Evolutionary conservation across 2,888 invertebrate species (phyloP), one percentile per base, ranked within the genome.

Genomic region (Anorthoa munda): DNA sequence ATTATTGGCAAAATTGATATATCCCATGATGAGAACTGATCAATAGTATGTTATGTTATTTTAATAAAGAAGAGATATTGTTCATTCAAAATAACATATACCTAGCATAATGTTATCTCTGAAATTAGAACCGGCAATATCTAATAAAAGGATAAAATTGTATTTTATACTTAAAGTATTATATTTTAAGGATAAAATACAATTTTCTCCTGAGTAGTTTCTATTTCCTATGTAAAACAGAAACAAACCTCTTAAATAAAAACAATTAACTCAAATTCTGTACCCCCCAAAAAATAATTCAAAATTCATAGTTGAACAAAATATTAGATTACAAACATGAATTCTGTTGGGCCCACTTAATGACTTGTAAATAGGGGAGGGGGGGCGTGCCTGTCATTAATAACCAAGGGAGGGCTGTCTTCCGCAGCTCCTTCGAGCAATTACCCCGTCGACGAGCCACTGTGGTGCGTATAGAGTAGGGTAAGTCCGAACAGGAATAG

Each of bases 401-500:
- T 91, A 91, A 91, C 89, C 73, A 74, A 72, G 88, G 88, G 84
- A 79, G 88, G 84, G 89, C 93, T 93, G 94, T 93, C 94, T 94
- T 91, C 89, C 87, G 89, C 94, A 94, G 94, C 90, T 92, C 93
- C 94, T 93, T 93, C 90, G 89, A 92, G 92, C 94, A 93, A 94
- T 94, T 93, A 94, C 93, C 92, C 91, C 87, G 82, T 87, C 86
- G 84, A 70, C 73, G 64, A 46, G 66, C 68, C 74, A 81, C 55
- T 72, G 89, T 71, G 17, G 50, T 7, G 17, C 3, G 7, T 0
- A 74, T 45, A 7, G 63, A 88, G 87, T 83, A 77, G 59, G 70
- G 45, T 31, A 65, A 18, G 11, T 77, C 0, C 1, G 23, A 15
- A 58, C 61, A 63, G 4, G 13, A 26, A 1, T n/a, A 4, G 45